Evolutionary conservation across 2,888 invertebrate species (phyloP).

Genomic region (Drosophila robusta): DNA sequence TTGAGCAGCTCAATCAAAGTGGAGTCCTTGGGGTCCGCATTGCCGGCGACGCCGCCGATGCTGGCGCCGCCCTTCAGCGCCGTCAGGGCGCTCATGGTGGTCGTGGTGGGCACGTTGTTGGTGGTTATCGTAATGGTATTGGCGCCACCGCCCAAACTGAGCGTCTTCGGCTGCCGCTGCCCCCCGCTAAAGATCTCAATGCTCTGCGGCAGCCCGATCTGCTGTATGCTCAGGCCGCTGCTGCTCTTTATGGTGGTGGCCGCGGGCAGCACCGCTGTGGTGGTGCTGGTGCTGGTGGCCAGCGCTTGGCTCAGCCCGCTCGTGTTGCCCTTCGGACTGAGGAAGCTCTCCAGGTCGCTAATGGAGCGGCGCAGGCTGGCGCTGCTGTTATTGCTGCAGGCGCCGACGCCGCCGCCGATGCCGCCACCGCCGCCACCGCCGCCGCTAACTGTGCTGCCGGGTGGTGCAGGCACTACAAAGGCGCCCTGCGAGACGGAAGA

Average conservation of each 20-base stretch:
- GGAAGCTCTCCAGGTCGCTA: constrained; percentile 84
- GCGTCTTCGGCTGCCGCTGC: constrained; percentile 77
- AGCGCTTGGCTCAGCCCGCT: constrained; percentile 62
- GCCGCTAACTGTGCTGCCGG: constrained; percentile 67
- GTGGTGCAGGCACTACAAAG: constrained; percentile 85
- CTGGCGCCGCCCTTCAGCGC: constrained; percentile 67
- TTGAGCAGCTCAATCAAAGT: constrained; percentile 92
- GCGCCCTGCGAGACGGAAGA: constrained; percentile 79
- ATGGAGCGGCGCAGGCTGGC: constrained; percentile 82
- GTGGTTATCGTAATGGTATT: constrained; percentile 80
- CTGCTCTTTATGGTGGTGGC: constrained; percentile 73
- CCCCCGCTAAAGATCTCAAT: constrained; percentile 79
- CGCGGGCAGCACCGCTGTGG: constrained; percentile 74
- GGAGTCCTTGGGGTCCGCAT: constrained; percentile 88
- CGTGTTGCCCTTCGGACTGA: constrained; percentile 78
- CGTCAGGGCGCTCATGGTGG: constrained; percentile 71
- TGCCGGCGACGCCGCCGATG: constrained; percentile 82
- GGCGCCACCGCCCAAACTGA: constrained; percentile 75
- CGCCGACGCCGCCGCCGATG: constrained; percentile 66
- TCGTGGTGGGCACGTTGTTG: constrained; percentile 69
- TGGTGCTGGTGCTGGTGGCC: constrained; percentile 71
- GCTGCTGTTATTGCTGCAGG: too few relatives aligned
- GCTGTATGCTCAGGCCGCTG: constrained; percentile 77
- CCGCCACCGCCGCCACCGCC: constrained; percentile 10
- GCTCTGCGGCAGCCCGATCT: constrained; percentile 81